Base-by-base conservation (phyloP, 2,113 vertebrate genomes). In the Butorides virescens region DNA sequence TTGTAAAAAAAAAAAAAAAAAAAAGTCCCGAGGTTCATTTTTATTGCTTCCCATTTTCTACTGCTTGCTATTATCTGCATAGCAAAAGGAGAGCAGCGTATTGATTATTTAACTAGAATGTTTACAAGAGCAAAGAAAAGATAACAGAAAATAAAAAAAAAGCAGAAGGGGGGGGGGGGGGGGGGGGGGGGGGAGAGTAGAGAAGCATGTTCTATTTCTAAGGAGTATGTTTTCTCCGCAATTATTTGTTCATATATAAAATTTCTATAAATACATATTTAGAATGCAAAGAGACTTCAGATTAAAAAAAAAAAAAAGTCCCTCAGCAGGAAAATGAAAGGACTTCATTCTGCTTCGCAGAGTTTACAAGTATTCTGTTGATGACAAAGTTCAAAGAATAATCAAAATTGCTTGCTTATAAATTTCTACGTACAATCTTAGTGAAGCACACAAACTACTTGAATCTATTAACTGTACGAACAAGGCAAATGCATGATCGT, bases 31-130 rank as follows among this genome's bases (percentile, higher is more conserved):
- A 93, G 88, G 77, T 95, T 93, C 22, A 1, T 72, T 96, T 96
- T 91, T 93, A 95, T 92, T 73, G 86, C 94, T 94, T 95, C 59
- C 70, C 71, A 87, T 94, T 71, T 71, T 80, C 89, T 86, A 34
- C 46, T 63, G 71, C 76, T 95, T 29, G 49, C 76, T 88, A 74
- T 85, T 93, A 93, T 78, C 88, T 90, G 75, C 73, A 95, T 79
- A 86, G 89, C 86, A 92, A 76, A 96, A 96, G 93, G 88, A 84
- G 66, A 97, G 91, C 79, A 95, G 84, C 6, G 23, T 94, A 95
- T 97, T 88, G 97, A 98, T 97, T 97, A 97, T 97, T 98, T 97
- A 96, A 97, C 95, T 93, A 94, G 84, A 92, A 90, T 84, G 96
- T 96, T 96, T 97, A 95, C 90, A 95, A 94, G 83, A 97, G 63